A percentile compares a stretch with the other conserved stretches of the same genome.
phyloP scores from a whole-genome alignment of 1,140 invertebrate species.

The Goniozus legneri region DNA sequence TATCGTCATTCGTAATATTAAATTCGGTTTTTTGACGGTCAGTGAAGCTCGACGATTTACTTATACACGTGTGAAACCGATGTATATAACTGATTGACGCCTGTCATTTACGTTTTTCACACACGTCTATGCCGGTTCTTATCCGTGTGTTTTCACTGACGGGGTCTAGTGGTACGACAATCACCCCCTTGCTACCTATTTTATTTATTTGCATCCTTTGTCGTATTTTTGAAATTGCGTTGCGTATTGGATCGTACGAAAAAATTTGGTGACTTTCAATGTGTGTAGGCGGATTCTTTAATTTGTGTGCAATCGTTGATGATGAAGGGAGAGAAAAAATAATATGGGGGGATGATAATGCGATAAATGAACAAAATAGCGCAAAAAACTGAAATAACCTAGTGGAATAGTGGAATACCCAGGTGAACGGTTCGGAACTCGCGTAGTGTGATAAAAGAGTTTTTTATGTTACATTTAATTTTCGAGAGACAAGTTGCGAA shows the following conservation, averaged over 20 bases:
- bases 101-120: background rate
- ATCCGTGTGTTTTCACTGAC: conserved; percentile 23
- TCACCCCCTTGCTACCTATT: conserved; percentile 11
- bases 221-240: no score
- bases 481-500: background rate
- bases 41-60: background rate
- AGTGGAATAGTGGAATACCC: background rate
- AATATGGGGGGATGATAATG: background rate
- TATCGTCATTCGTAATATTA: no score
- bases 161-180: conserved; percentile 20
- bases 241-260: no score
- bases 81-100: background rate
- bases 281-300: background rate
- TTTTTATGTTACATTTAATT: background rate
- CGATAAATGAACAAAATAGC: no score
- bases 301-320: background rate
- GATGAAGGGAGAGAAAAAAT: background rate
- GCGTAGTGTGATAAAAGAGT: background rate
- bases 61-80: background rate
- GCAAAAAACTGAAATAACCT: background rate
- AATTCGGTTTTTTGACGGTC: no score
- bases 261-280: background rate
- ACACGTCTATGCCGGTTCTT: conserved; percentile 20
- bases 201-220: background rate
- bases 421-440: background rate